Conservation (phyloP, 2,888 invertebrate species). For the Oxyscelio sp. region DNA sequence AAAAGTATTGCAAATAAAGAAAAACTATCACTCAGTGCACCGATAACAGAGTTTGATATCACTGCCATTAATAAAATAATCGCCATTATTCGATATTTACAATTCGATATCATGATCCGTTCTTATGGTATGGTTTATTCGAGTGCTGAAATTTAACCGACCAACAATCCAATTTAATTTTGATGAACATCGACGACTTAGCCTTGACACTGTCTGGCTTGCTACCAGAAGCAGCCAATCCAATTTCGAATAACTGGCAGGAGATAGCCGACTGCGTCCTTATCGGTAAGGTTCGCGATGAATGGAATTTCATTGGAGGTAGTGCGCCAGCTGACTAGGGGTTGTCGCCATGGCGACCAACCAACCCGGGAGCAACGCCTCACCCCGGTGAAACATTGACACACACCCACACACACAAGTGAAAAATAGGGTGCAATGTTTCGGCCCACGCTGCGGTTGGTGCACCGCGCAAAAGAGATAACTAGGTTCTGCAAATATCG, state of each 20-base stretch:
- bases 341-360: conserved; percentile 86
- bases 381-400: conserved; percentile 81
- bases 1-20: too few species aligned
- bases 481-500: conserved; percentile 76
- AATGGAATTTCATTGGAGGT: conserved; percentile 83
- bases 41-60: too few species aligned
- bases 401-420: conserved; percentile 6
- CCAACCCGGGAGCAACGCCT: conserved; percentile 86
- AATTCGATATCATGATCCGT: too few species aligned
- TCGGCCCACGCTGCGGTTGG: conserved; percentile 21
- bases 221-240: conserved; percentile 23
- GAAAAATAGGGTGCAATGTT: conserved; percentile 5
- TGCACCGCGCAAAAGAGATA: conserved; percentile 64
- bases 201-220: conserved; percentile 55
- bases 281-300: conserved; percentile 79
- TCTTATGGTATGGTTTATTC: too few species aligned
- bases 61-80: too few species aligned
- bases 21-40: too few species aligned
- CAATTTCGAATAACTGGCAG: background rate
- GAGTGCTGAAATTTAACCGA: background rate
- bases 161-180: conserved; percentile 29
- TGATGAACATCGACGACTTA: conserved; percentile 12
- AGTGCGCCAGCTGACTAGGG: conserved; percentile 86
- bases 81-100: too few species aligned
- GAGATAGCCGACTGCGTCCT: conserved; percentile 28